Base-by-base conservation (phyloP, 1,140 invertebrate species). In the Tetranychus cinnabarinus region DNA sequence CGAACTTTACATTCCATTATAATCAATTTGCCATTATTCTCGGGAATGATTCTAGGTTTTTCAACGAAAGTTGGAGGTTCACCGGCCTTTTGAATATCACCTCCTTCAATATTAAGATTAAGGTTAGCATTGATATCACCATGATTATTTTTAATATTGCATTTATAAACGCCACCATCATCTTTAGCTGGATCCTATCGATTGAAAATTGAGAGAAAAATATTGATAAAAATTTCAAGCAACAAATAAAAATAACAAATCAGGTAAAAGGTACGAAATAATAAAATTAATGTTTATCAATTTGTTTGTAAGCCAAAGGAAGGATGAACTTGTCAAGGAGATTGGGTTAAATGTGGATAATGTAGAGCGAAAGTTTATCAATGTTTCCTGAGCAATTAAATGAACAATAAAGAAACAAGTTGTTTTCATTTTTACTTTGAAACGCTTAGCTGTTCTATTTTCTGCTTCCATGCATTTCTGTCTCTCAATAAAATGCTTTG, bases 61-160 rank as follows among this genome's bases (percentile, higher is more conserved):
- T 96, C 91, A 48, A 92, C 82, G 73, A 98, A 98, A n/a, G 86
- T 92, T 59, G 95, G 95, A 13, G 91, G 89, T 68, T 90, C 85
- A 15, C 90, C 90, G 73, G 89, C 61, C 36, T 55, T 37, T 50
- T 59, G n/a, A 33, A 31, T 23, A 34, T 45, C 46, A 52, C 50
- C 50, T 57, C 77, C 88, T 75, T 95, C 89, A 71, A 98, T 97
- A 73, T 98, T 98, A 56, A 98, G 75, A 70, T 95, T 97, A 6
- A 98, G 78, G 75, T 97, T 97, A 48, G 95, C 95, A 73, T 96
- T 97, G 65, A 88, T 91, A 77, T 97, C 92, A 58, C 95, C 95
- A 71, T 83, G 86, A 72, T 92, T 88, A 72, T 98, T 98, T 72
- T 88, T 82, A 10, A 96, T 90, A 72, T 93, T 85, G 75, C 92